Evolutionary conservation across 2,888 invertebrate genomes (phyloP), one percentile per base, ranked within the genome.

Genomic region (Muscina levida): DNA sequence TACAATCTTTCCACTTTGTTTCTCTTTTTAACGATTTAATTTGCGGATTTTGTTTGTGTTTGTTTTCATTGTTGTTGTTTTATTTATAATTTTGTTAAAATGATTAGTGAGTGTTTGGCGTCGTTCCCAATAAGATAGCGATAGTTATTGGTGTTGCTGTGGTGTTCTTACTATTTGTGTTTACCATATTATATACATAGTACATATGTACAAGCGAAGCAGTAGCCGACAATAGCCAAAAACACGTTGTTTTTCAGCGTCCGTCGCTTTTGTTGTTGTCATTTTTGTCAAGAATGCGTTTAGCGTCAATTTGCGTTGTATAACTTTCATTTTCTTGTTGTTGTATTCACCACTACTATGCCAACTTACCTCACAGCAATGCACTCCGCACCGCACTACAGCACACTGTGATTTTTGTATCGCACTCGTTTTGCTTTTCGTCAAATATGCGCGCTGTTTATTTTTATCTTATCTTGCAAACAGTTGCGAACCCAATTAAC

Each of bases 321-420:
- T 87, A 86, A 87, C 86, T 86, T 86, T 86, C 86, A 87, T 86
- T 87, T 88, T 87, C 85, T 84, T 85, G 83, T 85, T 82, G 84
- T 86, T 79, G 82, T 85, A 84, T 85, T 86, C 86, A 86, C 85
- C 53, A 87, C 87, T 87, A 87, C 86, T 84, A 82, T 85, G 87
- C 83, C 80, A 76, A 85, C 82, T n/a, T 8, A 22, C 62, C 42
- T 76, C 56, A 71, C 70, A 37, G 10, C 31, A 31, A 42, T n/a
- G n/a, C 53, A 80, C 19, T 56, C 75, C 39, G 11, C 48, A 59
- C 39, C 17, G n/a, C 10, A 46, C 6, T 19, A 59, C 67, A 79
- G 75, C 31, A 31, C 8, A 31, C n/a, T 67, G n/a, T n/a, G 31
- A 17, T 22, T 70, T 26, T 51, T 10, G 19, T 1, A 26, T 26